Percentiles rank a stretch among this genome's conserved stretches.
phyloP scores from a whole-genome alignment of 2,888 invertebrate species.

The Antheraea yamamai region DNA sequence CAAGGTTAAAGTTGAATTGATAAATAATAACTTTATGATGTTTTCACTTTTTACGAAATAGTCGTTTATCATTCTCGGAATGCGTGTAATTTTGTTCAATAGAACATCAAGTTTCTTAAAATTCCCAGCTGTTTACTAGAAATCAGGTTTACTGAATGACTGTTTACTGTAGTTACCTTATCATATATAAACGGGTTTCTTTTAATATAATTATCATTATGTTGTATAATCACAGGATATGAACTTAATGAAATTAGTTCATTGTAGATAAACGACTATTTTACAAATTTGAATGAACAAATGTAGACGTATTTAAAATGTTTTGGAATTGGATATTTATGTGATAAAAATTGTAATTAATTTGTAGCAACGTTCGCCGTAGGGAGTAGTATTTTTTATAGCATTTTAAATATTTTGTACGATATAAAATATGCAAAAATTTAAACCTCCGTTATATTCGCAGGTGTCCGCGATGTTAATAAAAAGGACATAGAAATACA shows the following conservation, averaged over 20 bases:
- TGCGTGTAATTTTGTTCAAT: too few species aligned
- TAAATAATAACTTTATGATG: too few species aligned
- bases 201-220: neutral
- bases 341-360: neutral
- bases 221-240: neutral
- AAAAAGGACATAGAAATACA: too few species aligned
- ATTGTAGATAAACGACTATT: neutral
- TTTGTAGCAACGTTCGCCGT: neutral
- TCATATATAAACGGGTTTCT: neutral
- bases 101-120: too few species aligned
- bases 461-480: neutral
- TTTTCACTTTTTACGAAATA: too few species aligned
- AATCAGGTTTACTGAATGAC: neutral
- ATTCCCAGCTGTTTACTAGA: too few species aligned
- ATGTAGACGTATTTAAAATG: neutral
- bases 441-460: neutral
- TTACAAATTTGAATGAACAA: neutral
- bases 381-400: neutral
- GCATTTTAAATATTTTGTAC: neutral
- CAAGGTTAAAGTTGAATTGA: too few species aligned
- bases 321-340: neutral
- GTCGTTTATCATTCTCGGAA: too few species aligned
- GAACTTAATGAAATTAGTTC: neutral
- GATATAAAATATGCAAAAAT: neutral
- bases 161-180: neutral